Base-by-base conservation (phyloP, 2,888 invertebrate species). In the Polydesmus complanatus region DNA sequence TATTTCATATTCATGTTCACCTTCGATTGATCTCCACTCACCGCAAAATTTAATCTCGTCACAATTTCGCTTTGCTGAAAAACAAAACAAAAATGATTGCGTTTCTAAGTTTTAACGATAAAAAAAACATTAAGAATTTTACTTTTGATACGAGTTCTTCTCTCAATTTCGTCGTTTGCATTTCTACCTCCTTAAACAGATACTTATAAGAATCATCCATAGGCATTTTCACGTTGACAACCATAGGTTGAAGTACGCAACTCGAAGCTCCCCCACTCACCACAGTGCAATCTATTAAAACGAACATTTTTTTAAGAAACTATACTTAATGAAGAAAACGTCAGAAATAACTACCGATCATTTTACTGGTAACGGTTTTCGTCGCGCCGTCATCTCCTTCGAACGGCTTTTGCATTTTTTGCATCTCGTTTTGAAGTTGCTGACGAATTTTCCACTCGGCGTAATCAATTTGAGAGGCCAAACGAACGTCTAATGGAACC, bases 401-500 rank as follows among this genome's bases (percentile, higher is more conserved):
- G 14, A 37, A 37, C 5, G 37, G 58, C 1, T 50, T 27, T 21
- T 58, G 47, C 23, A 58, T 27, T 58, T 58, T 58, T 5, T 58
- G 58, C 5, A 51, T 22, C n/a, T 51, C 51, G 5, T 5, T 18
- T 19, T 54, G 54, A 14, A 54, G 23, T n/a, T 27, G 54, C 62
- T 73, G 71, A 47, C 70, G 66, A 25, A 73, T 69, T 61, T 72
- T 73, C 58, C 71, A 68, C 60, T 72, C 71, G 62, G 76, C 75
- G 62, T 74, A 76, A 27, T 73, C 72, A 18, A 74, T 65, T 56
- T 71, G 68, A 61, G 75, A 74, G 2, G 72, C 69, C 1, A 74
- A 63, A 49, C 64, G 63, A 11, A 71, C 70, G 67, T 74, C 77
- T 52, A 74, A 69, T 1, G 78, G 76, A 2, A 78, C 78, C 67